Conservation (phyloP, 1,140 invertebrate species). For the Leptopilina clavipes region DNA sequence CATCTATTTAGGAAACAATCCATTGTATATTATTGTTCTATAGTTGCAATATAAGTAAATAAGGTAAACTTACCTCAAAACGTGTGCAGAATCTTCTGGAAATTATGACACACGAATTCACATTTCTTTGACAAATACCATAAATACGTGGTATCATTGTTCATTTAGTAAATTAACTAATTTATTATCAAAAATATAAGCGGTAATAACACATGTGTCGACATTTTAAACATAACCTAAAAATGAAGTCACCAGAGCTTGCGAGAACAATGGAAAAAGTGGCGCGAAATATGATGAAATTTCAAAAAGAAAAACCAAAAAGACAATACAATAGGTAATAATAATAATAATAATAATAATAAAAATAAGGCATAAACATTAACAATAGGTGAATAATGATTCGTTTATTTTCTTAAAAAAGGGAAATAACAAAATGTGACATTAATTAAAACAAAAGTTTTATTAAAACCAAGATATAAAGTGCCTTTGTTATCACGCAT, state of each 20-base stretch:
- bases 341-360: too few relatives aligned
- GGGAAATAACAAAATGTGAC: too few relatives aligned
- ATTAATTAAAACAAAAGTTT: not conserved
- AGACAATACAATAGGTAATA: too few relatives aligned
- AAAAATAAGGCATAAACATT: too few relatives aligned
- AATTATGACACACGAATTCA: not conserved
- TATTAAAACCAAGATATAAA: slow-evolving; percentile 15
- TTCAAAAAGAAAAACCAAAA: not conserved
- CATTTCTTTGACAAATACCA: not conserved
- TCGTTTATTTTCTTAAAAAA: too few relatives aligned
- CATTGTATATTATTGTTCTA: too few relatives aligned
- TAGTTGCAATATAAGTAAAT: too few relatives aligned
- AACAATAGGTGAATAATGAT: too few relatives aligned
- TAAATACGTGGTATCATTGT: slow-evolving; percentile 9
- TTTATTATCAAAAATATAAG: not conserved
- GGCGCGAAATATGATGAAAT: not conserved
- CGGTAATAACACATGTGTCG: not conserved
- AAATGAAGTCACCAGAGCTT: not conserved
- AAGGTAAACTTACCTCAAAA: not conserved
- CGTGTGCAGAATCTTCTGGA: not conserved
- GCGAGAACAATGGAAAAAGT: too few relatives aligned
- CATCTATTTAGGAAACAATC: too few relatives aligned
- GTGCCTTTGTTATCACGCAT: slow-evolving; percentile 21
- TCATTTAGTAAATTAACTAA: not conserved
- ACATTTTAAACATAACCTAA: not conserved